phyloP scores from a whole-genome alignment of 1,140 invertebrate genomes.

The Lineus longissimus region DNA sequence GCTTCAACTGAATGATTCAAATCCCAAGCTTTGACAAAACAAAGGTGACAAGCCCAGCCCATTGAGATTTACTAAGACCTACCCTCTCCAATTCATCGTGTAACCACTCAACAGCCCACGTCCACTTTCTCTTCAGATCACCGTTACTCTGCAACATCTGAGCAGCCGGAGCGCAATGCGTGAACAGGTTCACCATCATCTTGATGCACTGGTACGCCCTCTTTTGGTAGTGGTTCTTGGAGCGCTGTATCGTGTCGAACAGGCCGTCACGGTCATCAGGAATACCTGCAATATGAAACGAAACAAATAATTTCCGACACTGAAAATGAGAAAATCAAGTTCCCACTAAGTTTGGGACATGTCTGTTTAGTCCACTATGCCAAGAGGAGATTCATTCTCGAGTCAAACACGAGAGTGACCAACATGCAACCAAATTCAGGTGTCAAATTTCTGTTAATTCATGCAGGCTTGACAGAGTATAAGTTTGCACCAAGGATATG shows the following conservation, averaged over 20 bases:
- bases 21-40: no score
- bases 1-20: no score
- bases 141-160: slow-evolving; percentile 72
- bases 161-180: slow-evolving; percentile 65
- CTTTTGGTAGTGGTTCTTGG: slow-evolving; percentile 93
- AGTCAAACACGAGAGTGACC: no score
- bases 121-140: slow-evolving; percentile 82
- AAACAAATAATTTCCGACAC: slow-evolving; percentile 15
- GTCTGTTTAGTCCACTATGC: no score
- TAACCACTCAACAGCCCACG: slow-evolving; percentile 83
- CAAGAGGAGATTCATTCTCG: no score
- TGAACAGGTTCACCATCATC: slow-evolving; percentile 85
- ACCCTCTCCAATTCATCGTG: slow-evolving; percentile 84
- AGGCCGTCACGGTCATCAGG: slow-evolving; percentile 88
- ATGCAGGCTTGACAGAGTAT: no score
- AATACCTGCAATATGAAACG: slow-evolving; percentile 59
- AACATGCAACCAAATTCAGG: no score
- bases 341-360: no score
- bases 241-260: slow-evolving; percentile 85
- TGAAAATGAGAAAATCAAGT: background rate
- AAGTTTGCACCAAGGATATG: no score
- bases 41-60: no score
- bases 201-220: slow-evolving; percentile 96
- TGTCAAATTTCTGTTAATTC: no score
- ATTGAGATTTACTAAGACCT: slow-evolving; percentile 9